Conservation (phyloP, 2,888 invertebrate species). For the Orthosia incerta region DNA sequence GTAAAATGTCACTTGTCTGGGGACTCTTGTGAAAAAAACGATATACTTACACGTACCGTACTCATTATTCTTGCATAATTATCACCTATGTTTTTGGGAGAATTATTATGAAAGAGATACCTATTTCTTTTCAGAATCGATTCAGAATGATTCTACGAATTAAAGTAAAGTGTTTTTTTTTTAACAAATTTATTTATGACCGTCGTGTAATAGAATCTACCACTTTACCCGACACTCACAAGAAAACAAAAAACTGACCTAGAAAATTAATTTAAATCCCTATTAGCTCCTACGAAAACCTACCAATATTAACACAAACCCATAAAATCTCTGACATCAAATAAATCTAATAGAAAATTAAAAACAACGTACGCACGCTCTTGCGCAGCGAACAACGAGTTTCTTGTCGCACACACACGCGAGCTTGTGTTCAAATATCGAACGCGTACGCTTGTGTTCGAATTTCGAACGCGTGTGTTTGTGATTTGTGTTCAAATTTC, state of each 20-base stretch:
- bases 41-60: no score
- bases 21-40: no score
- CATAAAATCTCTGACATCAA: slow-evolving; percentile 65
- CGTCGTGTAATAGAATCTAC: slow-evolving; percentile 15
- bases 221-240: background rate
- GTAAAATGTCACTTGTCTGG: no score
- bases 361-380: slow-evolving; percentile 61
- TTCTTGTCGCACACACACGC: slow-evolving; percentile 61
- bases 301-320: slow-evolving; percentile 53
- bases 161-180: background rate
- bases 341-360: slow-evolving; percentile 70
- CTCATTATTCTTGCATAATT: no score
- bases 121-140: background rate
- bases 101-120: background rate
- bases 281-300: slow-evolving; percentile 45
- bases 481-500: background rate
- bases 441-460: slow-evolving; percentile 76
- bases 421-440: slow-evolving; percentile 65
- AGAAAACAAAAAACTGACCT: background rate
- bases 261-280: slow-evolving; percentile 41
- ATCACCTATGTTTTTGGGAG: no score
- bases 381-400: slow-evolving; percentile 67
- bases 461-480: slow-evolving; percentile 70
- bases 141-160: background rate
- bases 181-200: background rate